These are phyloP conservation scores for Sminthurinus signatus DNA, from an alignment of 1,140 invertebrate species.

Conservation along the genomic window DNA sequence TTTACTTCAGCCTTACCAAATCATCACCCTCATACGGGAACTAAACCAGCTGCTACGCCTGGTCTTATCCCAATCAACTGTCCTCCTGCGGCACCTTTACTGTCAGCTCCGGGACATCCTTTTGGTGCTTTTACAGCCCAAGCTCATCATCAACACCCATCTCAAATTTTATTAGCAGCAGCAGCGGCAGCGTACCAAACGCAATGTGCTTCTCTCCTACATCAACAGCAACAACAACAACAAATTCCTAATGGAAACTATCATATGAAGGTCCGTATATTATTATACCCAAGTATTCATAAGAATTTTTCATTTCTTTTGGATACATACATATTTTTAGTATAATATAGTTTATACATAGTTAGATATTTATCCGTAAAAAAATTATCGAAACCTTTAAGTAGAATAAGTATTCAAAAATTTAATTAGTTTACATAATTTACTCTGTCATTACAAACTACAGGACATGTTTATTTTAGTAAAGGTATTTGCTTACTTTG, in stretches of 20 bases:
- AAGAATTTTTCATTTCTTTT: too few species aligned
- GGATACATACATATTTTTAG: too few species aligned
- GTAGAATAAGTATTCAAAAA: too few species aligned
- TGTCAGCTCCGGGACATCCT: slow-evolving; percentile 21
- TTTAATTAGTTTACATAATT: too few species aligned
- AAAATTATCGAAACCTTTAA: too few species aligned
- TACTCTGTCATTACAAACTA: too few species aligned
- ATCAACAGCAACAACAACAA: slow-evolving; percentile 24
- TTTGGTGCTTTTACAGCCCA: slow-evolving; percentile 23
- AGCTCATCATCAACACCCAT: slow-evolving; percentile 32
- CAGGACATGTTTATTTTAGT: too few species aligned
- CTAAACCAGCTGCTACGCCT: slow-evolving; percentile 17
- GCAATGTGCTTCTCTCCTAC: slow-evolving; percentile 33
- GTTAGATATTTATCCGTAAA: too few species aligned
- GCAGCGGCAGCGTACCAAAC: slow-evolving; percentile 34
- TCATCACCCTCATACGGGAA: slow-evolving; percentile 23
- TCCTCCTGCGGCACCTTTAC: slow-evolving; percentile 22
- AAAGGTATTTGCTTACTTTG: too few species aligned
- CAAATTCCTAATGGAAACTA: slow-evolving; percentile 30
- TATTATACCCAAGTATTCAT: too few species aligned
- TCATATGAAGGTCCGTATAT: slow-evolving; percentile 30
- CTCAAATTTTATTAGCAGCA: slow-evolving; percentile 31
- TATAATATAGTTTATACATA: too few species aligned
- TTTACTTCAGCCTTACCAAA: slow-evolving; percentile 25
- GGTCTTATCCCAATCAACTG: slow-evolving; percentile 30